Evolutionary conservation across 2,797 vertebrate genomes (phyloP), one percentile per base, ranked within the genome.

Genomic region (Enteromius treurensis): DNA sequence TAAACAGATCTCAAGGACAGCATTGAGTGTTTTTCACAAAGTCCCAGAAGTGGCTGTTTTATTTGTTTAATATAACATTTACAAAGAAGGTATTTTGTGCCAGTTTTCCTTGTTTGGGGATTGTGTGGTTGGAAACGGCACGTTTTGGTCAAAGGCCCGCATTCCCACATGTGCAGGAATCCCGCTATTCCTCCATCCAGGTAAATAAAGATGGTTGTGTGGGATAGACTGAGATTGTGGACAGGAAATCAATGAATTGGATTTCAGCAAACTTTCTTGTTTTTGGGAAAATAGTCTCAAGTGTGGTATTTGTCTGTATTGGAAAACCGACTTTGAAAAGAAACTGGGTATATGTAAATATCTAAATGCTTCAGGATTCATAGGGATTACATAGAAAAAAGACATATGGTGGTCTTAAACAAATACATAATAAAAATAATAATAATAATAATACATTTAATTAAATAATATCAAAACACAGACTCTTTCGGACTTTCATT

Each of bases 101-200:
- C 49, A 79, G 37, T 79, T 79, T 79, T 79, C 69, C 76, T 79
- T 65, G 68, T 76, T 70, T 80, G 62, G 49, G 55, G 47, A 80
- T 64, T 77, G 71, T 77, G 77, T 47, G 65, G 81, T 76, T 85
- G 84, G 77, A 83, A 87, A 84, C 65, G 49, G 67, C 47, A 79
- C 58, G 32, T 83, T 64, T 86, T 80, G 77, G 80, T 67, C 70
- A 42, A 34, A 21, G 47, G 60, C 76, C 83, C 77, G 77, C 70
- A 87, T 85, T 79, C 80, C 77, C 69, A 79, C 69, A 79, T 76
- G 34, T 49, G 51, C 70, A 68, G 58, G 42, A 42, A 86, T 83
- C 80, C 77, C 67, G 58, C 64, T 40, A 49, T 80, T 85, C 80
- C 47, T 23, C 34, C 58, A 74, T 69, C 49, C 47, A 37, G 60